A percentile compares a stretch with the other conserved stretches of the same genome.
Conservation (phyloP, 2,888 invertebrate genomes). For the Hyles lineata region DNA sequence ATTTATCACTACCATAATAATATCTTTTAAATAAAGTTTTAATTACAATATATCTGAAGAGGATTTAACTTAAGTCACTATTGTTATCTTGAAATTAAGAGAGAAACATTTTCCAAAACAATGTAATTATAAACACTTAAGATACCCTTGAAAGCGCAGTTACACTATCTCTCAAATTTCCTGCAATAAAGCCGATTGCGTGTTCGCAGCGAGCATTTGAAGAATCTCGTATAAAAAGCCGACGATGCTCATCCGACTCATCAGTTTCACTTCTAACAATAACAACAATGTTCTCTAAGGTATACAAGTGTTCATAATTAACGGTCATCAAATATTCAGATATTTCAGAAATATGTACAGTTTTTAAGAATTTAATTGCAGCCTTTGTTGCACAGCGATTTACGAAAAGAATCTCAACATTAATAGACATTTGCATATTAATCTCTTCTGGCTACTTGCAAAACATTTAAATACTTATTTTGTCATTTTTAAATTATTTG, state of each 20-base stretch:
- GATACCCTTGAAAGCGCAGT: constrained; percentile 28
- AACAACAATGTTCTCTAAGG: constrained; percentile 65
- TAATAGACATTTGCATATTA: neutral
- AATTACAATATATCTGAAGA: too few relatives aligned
- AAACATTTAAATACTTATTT: neutral
- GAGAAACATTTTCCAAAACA: neutral
- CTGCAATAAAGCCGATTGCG: constrained; percentile 41
- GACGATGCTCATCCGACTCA: constrained; percentile 39
- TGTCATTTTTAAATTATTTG: too few relatives aligned
- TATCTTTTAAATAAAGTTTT: too few relatives aligned
- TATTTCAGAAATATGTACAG: neutral
- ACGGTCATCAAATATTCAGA: neutral
- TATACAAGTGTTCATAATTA: constrained; percentile 35
- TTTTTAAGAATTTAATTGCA: too few relatives aligned
- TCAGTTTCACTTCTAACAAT: constrained; percentile 56
- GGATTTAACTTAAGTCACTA: too few relatives aligned
- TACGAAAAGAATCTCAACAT: neutral
- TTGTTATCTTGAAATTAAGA: too few relatives aligned
- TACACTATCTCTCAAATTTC: constrained; percentile 40
- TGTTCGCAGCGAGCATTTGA: constrained; percentile 33
- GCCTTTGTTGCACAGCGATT: neutral
- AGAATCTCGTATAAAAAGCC: constrained; percentile 54
- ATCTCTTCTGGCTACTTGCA: neutral
- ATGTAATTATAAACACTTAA: neutral
- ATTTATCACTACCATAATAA: too few relatives aligned